Evolutionary conservation across 2,888 invertebrate genomes (phyloP).

Genomic region (Plagodis dolabraria): DNA sequence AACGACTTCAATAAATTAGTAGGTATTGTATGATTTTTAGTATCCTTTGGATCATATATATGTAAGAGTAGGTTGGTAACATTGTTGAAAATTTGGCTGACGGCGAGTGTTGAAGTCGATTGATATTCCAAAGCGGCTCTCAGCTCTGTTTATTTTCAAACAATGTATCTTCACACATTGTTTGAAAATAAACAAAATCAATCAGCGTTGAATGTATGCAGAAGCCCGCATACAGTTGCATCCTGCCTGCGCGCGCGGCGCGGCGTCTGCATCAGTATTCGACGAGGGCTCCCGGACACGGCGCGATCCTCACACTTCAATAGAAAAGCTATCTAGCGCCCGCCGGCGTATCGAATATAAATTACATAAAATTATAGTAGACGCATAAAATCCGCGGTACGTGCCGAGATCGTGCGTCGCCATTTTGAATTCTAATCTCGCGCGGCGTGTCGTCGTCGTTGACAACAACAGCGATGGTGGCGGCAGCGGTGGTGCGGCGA

Average conservation of each 20-base stretch:
- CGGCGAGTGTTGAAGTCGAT: conserved; percentile 34
- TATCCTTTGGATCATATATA: too few relatives aligned
- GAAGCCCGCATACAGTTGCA: conserved; percentile 58
- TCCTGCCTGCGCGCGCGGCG: conserved; percentile 51
- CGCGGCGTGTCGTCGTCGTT: conserved; percentile 3
- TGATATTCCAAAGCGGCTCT: conserved; percentile 53
- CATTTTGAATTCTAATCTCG: conserved; percentile 61
- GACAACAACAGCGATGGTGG: too few relatives aligned
- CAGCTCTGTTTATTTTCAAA: conserved; percentile 53
- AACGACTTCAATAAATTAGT: too few relatives aligned
- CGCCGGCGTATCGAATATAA: conserved; percentile 77
- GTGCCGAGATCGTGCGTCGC: conserved; percentile 55
- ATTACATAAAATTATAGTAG: conserved; percentile 75
- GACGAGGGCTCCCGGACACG: conserved; percentile 65
- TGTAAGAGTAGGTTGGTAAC: conserved; percentile 1
- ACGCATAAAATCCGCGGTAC: conserved; percentile 66
- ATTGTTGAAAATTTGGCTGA: conserved; percentile 23
- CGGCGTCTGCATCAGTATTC: conserved; percentile 66
- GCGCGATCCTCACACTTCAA: conserved; percentile 68
- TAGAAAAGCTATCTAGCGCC: conserved; percentile 72
- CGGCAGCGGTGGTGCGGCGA: conserved; percentile 35
- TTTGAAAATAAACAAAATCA: conserved; percentile 56
- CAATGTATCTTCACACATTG: conserved; percentile 52
- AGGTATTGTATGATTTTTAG: too few relatives aligned
- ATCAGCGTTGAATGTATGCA: conserved; percentile 59